Conservation (phyloP, 2,888 invertebrate genomes). For the Furcula furcula region DNA sequence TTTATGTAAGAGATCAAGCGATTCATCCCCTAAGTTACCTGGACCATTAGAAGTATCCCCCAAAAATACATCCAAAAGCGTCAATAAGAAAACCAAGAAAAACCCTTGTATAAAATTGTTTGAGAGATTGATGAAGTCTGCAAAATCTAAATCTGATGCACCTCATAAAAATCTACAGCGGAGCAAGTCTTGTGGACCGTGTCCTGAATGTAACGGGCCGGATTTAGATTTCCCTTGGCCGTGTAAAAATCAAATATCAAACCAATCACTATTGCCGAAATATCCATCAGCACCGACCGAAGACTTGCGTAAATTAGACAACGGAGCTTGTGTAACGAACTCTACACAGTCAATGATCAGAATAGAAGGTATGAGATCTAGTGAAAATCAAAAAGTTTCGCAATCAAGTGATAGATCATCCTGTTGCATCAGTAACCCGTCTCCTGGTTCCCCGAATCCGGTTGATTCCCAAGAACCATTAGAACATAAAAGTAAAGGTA, state of each 20-base stretch:
- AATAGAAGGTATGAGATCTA: neutral
- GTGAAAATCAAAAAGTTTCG: neutral
- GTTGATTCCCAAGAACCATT: constrained; percentile 3
- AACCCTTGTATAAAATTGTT: neutral
- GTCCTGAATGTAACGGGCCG: neutral
- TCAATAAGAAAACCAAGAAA: neutral
- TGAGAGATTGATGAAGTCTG: neutral
- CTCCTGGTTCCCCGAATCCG: constrained; percentile 1
- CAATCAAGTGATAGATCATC: neutral
- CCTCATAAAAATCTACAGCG: neutral
- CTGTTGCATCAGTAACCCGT: neutral
- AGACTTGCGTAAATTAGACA: too few species aligned
- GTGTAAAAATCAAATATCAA: neutral
- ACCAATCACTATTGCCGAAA: neutral
- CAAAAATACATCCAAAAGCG: neutral
- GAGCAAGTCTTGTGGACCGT: neutral
- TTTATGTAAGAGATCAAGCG: neutral
- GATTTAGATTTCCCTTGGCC: neutral
- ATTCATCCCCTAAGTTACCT: neutral
- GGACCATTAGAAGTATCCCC: neutral
- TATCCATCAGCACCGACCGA: neutral
- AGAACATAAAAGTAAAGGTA: constrained; percentile 12
- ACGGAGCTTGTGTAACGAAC: too few species aligned
- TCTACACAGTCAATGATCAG: neutral
- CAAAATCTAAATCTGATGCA: neutral